Base-by-base conservation (phyloP, 64 coral and sea anemone genomes). In the Montipora efflorescens region DNA sequence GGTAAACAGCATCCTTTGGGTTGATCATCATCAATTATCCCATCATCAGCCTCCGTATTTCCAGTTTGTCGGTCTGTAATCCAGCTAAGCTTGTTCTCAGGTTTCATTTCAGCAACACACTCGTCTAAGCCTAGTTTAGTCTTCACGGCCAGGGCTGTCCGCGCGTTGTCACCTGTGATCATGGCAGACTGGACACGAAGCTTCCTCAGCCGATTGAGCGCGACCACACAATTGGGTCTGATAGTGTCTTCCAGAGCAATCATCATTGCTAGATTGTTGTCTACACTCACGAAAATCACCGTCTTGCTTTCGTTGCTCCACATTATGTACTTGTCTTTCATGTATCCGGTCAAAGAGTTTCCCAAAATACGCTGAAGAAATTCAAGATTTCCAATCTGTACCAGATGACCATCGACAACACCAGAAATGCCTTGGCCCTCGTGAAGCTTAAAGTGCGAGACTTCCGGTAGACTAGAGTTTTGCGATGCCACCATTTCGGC, bases 51-150 rank as follows among this genome's bases (percentile, higher is more conserved):
- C 19, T 11, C 10, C 6, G 25, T 23, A 53, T 46, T 79, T 47
- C 47, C 68, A 48, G 46, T 62, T 78, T 99, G 95, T 70, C 66
- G 91, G n/a, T 96, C n/a, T 75, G 88, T 90, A 67, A 99, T 96
- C 98, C 98, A 99, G 10, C 75, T 25, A 10, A 96, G 89, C 77
- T 99, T 99, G 66, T 96, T 92, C 47, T 95, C 77, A 0, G 98
- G 98, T 90, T 99, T 99, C 98, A 99, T 99, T 66, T 99, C 98
- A n/a, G 98, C 93, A 0, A 95, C 82, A 48, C 92, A 96, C 43
- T 94, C 92, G 61, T 96, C 98, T 59, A 99, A 67, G 83, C 89
- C 80, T 8, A 99, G 57, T n/a, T 95, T 94, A 21, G 81, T 58
- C 68, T 89, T 94, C 74, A 99, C 98, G 52, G 98, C 98, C 74